Base-by-base conservation (phyloP, 2,888 invertebrate genomes). In the Eupeodes luniger region DNA sequence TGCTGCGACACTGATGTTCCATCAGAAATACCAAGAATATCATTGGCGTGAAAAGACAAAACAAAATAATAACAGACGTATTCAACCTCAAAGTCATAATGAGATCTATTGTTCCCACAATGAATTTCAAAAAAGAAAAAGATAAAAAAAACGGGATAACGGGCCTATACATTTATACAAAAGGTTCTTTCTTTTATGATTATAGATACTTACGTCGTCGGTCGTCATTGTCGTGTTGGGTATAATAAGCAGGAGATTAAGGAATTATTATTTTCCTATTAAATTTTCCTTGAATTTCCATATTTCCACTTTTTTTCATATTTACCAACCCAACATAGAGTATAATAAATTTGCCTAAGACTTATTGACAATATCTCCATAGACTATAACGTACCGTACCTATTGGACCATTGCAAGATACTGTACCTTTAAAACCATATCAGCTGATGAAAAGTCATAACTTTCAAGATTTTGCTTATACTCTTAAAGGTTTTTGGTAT, bases 91-190 rank as follows among this genome's bases (percentile, higher is more conserved):
- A 75, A 75, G 57, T 79, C 75, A 59, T 82, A 86, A 79, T 79
- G 75, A 86, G 66, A 75, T 64, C 79, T 44, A 86, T 86, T 86
- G 82, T 82, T 86, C 79, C 70, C 57, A 47, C 74, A 86, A 66
- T 75, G 81, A 70, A 70, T 70, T 70, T 70, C 34, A 27, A 66
- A 47, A 7, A 4, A 27, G 3, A 47, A 66, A 47, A 47, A 16
- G 11, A 16, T 3, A 19, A 19, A 19, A 19, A 49, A 2, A n/a
- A 1, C n/a, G 5, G 27, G 34, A 14, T 19, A 47, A 59, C 47
- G n/a, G 47, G 64, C 0, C 53, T 27, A 51, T 76, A 51, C 16
- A 1, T 3, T 19, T 11, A 55, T 19, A 5, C 57, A 57, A 57
- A 57, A 27, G 27, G 7, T 59, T 59, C 14, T 27, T 57, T 57